Evolutionary conservation across 2,888 invertebrate species (phyloP), one percentile per base, ranked within the genome.

Genomic region (Drosophila fungiperda): DNA sequence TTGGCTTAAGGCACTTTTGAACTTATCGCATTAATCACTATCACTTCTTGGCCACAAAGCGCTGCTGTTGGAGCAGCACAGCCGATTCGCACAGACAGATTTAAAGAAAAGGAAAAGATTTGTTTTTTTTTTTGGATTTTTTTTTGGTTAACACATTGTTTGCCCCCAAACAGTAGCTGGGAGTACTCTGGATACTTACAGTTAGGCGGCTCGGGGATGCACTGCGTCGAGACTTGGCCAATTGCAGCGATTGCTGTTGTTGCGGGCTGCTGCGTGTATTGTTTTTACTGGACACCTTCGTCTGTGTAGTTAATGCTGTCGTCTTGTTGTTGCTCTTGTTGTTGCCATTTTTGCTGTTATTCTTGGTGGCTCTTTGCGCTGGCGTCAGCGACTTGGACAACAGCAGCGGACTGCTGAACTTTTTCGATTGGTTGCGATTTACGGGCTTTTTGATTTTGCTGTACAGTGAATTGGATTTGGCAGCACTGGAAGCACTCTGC

Each of bases 1-100:
- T 38, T 58, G 64, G 72, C 58, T 67, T 72, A 87, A 85, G 85
- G 86, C 85, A 87, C 82, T 81, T 73, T 79, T 62, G 32, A 49
- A 48, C 49, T 72, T 57, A 33, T 49, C 54, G 52, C 32, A n/a
- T 49, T 57, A 48, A 73, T 40, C 48, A 53, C 60, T 60, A 72
- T 48, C 57, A 68, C 76, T 82, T 84, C 73, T 87, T 84, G 69
- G 74, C 67, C 75, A 68, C 73, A 61, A 68, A 75, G n/a, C 72
- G 81, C 78, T 84, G 76, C 57, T 53, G 55, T 20, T 33, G 50
- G 23, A 45, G 49, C 48, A 57, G n/a, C 5, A 40, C 15, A 40
- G 15, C 45, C 32, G 42, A 58, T 52, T 52, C 7, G 40, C 33
- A 65, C 26, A 62, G 55, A 53, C 15, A 64, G 42, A 58, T 50